Evolutionary conservation across 2,113 vertebrate genomes (phyloP).

Genomic region (Scopus umbretta): DNA sequence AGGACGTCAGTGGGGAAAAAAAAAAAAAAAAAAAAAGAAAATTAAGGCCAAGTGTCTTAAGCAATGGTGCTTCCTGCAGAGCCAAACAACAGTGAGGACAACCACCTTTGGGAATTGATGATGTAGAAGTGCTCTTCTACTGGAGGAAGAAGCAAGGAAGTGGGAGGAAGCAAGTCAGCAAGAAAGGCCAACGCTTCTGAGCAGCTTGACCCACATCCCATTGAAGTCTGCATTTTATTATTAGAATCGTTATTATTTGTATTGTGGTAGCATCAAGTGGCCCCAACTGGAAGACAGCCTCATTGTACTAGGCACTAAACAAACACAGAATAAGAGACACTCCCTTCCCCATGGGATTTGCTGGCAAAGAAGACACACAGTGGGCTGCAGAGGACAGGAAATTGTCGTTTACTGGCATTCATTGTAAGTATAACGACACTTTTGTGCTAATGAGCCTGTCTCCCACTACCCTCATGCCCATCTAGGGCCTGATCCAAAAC

Average conservation of each 20-base stretch:
- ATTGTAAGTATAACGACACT: neutral
- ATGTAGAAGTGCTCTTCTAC: conserved; percentile 10
- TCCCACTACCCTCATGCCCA: neutral
- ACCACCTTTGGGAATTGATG: conserved; percentile 49
- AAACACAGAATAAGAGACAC: conserved; percentile 18
- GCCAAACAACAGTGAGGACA: conserved; percentile 46
- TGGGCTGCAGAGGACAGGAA: conserved; percentile 17
- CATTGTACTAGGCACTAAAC: conserved; percentile 35
- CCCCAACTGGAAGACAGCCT: conserved; percentile 2
- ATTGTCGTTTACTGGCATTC: conserved; percentile 10
- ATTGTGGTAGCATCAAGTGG: conserved; percentile 43
- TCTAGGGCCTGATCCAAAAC: neutral
- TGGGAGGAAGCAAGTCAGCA: conserved; percentile 54
- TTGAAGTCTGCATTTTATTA: conserved; percentile 53
- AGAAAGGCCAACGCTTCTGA: neutral
- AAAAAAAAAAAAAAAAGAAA: neutral
- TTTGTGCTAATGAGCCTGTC: neutral
- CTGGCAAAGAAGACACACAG: neutral
- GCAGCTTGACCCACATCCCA: conserved; percentile 27
- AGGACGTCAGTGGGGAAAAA: neutral
- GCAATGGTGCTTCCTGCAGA: conserved; percentile 51
- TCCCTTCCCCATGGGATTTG: conserved; percentile 36
- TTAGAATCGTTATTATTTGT: conserved; percentile 54
- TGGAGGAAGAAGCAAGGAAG: conserved; percentile 7
- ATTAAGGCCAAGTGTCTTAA: conserved; percentile 26